These are phyloP conservation scores for Colistium nudipinnis DNA, from an alignment of 2,113 vertebrate species.

Conservation along the genomic window DNA sequence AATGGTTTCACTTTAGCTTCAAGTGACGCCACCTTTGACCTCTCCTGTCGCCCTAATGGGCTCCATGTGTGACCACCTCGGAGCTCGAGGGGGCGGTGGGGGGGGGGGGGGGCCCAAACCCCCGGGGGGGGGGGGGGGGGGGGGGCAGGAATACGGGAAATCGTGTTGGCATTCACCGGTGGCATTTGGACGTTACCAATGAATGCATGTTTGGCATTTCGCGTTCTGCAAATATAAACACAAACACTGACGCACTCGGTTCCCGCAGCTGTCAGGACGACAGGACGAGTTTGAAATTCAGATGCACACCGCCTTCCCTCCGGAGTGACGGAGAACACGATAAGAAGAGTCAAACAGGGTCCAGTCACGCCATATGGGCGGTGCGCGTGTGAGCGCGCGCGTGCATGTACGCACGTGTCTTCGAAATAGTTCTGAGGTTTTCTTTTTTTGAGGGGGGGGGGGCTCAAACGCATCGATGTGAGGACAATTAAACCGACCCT, in stretches of 20 bases:
- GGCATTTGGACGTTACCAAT: slow-evolving; percentile 40
- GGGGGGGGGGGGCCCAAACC: not conserved
- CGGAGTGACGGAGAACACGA: slow-evolving; percentile 34
- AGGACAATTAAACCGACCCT: too few species aligned
- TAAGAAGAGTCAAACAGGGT: slow-evolving; percentile 17
- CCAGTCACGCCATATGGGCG: slow-evolving; percentile 32
- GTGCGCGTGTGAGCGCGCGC: not conserved
- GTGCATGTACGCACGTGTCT: not conserved
- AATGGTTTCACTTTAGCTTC: slow-evolving; percentile 46
- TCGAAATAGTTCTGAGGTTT: too few species aligned
- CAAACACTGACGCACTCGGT: not conserved
- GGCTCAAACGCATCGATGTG: too few species aligned
- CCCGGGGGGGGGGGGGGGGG: not conserved
- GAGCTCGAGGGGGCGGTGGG: not conserved
- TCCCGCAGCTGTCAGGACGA: slow-evolving; percentile 10
- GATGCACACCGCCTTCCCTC: slow-evolving; percentile 44
- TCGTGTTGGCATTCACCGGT: slow-evolving; percentile 2
- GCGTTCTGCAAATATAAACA: not conserved
- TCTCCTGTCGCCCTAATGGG: slow-evolving; percentile 40
- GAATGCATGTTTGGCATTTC: slow-evolving; percentile 39
- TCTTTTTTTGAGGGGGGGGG: too few species aligned
- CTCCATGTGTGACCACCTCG: slow-evolving; percentile 4
- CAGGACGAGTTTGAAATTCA: slow-evolving; percentile 13
- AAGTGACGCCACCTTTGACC: slow-evolving; percentile 26
- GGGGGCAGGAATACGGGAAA: slow-evolving; percentile 7